phyloP scores from a whole-genome alignment of 2,888 invertebrate genomes.

The Diarsia dahlii region DNA sequence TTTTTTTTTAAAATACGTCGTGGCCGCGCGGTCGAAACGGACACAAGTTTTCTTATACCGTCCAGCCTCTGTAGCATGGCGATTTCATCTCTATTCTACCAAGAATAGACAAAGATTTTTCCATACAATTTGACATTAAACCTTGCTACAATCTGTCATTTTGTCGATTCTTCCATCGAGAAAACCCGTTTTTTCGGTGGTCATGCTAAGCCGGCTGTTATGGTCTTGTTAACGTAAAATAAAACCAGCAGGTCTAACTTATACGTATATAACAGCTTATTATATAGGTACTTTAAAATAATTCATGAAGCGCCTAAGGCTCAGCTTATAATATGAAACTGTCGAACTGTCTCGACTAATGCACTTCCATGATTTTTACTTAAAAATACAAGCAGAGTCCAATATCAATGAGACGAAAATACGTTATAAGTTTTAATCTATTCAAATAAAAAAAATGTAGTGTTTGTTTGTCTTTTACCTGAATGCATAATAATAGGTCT shows the following conservation, averaged over 20 bases:
- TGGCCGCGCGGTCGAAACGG: no score
- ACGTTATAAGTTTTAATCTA: not conserved
- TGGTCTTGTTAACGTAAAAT: not conserved
- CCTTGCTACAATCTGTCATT: no score
- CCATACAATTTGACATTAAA: no score
- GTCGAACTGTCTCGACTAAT: constrained; percentile 44
- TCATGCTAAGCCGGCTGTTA: no score
- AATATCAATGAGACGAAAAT: not conserved
- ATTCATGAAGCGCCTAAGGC: constrained; percentile 2
- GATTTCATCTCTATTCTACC: no score
- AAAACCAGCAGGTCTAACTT: not conserved
- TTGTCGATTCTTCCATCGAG: no score
- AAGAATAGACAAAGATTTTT: no score
- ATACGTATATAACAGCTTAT: not conserved
- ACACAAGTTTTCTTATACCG: no score
- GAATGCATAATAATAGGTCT: no score
- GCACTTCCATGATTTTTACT: constrained; percentile 30
- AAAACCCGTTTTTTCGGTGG: no score
- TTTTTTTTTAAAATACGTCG: no score
- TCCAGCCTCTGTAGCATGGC: no score
- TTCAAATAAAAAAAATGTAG: not conserved
- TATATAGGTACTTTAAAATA: not conserved
- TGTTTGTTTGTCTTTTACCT: not conserved
- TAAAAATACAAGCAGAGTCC: not conserved
- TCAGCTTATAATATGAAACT: not conserved